phyloP scores from a whole-genome alignment of 2,888 invertebrate species.

The Deilephila elpenor region DNA sequence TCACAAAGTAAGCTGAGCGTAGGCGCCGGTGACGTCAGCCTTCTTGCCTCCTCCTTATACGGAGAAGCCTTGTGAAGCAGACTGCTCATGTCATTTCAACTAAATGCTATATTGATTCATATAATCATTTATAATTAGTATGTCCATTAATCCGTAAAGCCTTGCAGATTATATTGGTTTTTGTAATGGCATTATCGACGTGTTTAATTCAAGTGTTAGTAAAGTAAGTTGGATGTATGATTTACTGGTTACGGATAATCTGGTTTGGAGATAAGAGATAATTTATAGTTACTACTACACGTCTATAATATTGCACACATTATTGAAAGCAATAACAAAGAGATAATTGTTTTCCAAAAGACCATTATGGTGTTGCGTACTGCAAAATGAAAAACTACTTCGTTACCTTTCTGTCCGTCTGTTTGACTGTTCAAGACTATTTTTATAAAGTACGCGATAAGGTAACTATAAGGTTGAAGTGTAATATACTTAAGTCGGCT shows the following conservation, averaged over 20 bases:
- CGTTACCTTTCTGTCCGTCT: too few relatives aligned
- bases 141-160: not conserved
- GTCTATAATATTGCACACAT: too few relatives aligned
- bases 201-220: not conserved
- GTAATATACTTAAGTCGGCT: too few relatives aligned
- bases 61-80: slow-evolving; percentile 23
- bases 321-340: too few relatives aligned
- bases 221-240: not conserved
- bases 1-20: slow-evolving; percentile 37
- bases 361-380: too few relatives aligned
- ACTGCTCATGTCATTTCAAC: slow-evolving; percentile 23
- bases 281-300: not conserved
- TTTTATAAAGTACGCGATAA: too few relatives aligned
- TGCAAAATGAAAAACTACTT: too few relatives aligned
- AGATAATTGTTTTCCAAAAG: too few relatives aligned
- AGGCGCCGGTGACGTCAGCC: slow-evolving; percentile 58
- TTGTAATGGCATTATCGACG: not conserved
- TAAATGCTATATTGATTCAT: slow-evolving; percentile 18
- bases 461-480: too few relatives aligned
- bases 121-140: not conserved
- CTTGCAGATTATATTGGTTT: not conserved
- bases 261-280: not conserved
- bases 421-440: too few relatives aligned
- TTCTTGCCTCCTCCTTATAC: slow-evolving; percentile 24
- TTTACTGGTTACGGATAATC: not conserved